These are phyloP conservation scores for Muscina levida DNA, from an alignment of 2,888 invertebrate species.

Conservation along the genomic window DNA sequence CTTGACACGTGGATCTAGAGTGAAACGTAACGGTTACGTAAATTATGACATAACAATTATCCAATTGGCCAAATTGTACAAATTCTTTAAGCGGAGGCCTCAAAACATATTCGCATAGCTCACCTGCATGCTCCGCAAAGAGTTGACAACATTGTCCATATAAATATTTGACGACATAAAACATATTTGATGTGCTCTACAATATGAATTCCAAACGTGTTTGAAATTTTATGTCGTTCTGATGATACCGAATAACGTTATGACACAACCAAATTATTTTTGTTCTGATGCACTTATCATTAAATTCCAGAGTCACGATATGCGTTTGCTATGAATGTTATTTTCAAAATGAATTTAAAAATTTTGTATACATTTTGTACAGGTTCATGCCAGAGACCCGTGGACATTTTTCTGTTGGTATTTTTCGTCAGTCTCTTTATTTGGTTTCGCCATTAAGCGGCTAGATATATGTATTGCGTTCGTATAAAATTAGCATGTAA, in stretches of 20 bases:
- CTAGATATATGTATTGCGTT: no score
- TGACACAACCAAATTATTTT: neutral
- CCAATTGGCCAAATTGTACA: constrained; percentile 12
- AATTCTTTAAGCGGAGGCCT: neutral
- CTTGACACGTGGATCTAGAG: constrained; percentile 80
- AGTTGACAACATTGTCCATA: constrained; percentile 68
- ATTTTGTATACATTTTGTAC: constrained; percentile 6
- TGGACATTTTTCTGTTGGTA: no score
- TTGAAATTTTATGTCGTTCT: constrained; percentile 1
- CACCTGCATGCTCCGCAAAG: constrained; percentile 70
- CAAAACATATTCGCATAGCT: neutral
- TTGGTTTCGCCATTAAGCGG: no score
- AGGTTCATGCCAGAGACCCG: no score
- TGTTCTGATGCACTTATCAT: neutral
- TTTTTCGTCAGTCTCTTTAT: no score
- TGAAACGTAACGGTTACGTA: neutral
- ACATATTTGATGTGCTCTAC: constrained; percentile 62
- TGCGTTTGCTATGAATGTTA: constrained; percentile 4
- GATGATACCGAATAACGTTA: neutral
- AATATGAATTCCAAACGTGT: constrained; percentile 20
- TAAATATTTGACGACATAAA: constrained; percentile 71
- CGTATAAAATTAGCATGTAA: no score
- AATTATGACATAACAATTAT: neutral
- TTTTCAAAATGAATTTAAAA: neutral
- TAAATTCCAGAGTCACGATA: neutral